phyloP scores from a whole-genome alignment of 92 coral and sea anemone species.

The Pocillopora meandrina region DNA sequence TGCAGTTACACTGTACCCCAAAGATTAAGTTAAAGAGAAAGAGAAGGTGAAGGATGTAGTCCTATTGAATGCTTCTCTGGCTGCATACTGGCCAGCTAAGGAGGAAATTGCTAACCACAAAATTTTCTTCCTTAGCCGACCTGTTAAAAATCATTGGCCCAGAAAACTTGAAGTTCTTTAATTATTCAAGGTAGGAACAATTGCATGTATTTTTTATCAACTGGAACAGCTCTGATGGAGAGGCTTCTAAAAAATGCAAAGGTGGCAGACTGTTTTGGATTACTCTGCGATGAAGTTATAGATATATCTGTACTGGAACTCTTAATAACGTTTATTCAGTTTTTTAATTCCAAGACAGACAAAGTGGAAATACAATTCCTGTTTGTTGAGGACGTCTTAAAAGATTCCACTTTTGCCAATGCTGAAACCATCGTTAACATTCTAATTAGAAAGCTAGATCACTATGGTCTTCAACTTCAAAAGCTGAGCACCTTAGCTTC shows the following conservation, averaged over 20 bases:
- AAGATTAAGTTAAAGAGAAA: slow-evolving; percentile 17
- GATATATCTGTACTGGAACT: slow-evolving; percentile 58
- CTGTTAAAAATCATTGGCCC: too few species aligned
- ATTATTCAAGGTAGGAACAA: too few species aligned
- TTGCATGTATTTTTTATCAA: too few species aligned
- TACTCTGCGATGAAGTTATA: slow-evolving; percentile 14
- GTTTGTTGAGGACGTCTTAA: slow-evolving; percentile 58
- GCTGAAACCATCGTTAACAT: slow-evolving; percentile 62
- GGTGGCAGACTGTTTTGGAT: too few species aligned
- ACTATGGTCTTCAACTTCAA: slow-evolving; percentile 55
- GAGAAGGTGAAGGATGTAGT: slow-evolving; percentile 43
- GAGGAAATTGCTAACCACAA: too few species aligned
- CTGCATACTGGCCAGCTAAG: slow-evolving; percentile 58
- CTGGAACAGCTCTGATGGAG: too few species aligned
- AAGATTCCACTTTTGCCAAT: slow-evolving; percentile 51
- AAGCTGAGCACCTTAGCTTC: slow-evolving; percentile 54
- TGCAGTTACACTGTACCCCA: too few species aligned
- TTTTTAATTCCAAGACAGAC: slow-evolving; percentile 46
- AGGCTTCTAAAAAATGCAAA: too few species aligned
- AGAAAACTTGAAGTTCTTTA: too few species aligned
- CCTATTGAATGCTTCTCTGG: slow-evolving; percentile 42
- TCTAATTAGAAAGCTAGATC: slow-evolving; percentile 31
- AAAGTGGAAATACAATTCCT: slow-evolving; percentile 62
- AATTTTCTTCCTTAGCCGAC: too few species aligned
- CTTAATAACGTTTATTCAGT: slow-evolving; percentile 52